Evolutionary conservation across 2,888 invertebrate species (phyloP).

Genomic region (Cephalotes varians): DNA sequence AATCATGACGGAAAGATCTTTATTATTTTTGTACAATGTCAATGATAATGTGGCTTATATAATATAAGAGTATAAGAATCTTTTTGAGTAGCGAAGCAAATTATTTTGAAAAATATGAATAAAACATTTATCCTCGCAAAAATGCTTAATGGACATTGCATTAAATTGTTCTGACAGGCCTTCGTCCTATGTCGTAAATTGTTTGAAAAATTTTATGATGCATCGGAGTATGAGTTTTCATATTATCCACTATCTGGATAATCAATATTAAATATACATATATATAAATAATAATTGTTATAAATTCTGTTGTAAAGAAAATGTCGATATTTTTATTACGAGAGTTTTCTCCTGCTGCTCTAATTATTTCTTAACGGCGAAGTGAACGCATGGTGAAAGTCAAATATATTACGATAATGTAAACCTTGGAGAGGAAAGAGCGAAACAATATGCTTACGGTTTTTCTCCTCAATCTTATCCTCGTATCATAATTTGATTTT

Average conservation of each 20-base stretch:
- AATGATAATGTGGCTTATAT: too few relatives aligned
- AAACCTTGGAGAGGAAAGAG: not conserved
- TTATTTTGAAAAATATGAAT: not conserved
- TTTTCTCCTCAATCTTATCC: too few relatives aligned
- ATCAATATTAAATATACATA: slow-evolving; percentile 7
- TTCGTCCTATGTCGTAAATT: not conserved
- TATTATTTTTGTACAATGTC: not conserved
- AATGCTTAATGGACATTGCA: not conserved
- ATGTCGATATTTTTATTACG: not conserved
- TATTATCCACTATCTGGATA: not conserved
- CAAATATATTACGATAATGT: not conserved
- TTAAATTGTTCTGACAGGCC: not conserved
- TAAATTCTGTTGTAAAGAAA: not conserved
- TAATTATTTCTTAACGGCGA: slow-evolving; percentile 21
- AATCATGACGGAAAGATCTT: not conserved
- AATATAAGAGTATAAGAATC: not conserved
- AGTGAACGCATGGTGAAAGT: slow-evolving; percentile 25
- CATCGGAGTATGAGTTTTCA: not conserved
- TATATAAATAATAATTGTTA: not conserved
- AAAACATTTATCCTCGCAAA: not conserved
- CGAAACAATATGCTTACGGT: slow-evolving; percentile 12
- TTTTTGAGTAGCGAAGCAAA: not conserved
- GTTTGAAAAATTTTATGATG: not conserved
- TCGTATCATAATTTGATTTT: not conserved
- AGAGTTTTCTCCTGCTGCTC: slow-evolving; percentile 9